phyloP scores from a whole-genome alignment of 2,797 vertebrate species.

The Mallotus villosus region DNA sequence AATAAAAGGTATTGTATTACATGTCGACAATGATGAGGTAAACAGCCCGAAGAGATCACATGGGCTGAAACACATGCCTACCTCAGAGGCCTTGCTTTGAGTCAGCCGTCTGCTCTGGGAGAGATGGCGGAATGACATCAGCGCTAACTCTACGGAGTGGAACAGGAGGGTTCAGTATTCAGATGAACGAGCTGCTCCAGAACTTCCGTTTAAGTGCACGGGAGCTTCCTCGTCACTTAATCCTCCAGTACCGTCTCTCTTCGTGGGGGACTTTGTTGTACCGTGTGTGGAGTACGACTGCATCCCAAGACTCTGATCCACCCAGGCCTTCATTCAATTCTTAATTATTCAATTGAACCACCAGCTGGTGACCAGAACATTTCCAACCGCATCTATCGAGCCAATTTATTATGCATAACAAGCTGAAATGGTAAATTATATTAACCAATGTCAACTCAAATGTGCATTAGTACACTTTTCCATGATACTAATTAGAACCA shows the following conservation, averaged over 20 bases:
- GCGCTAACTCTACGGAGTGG: slow-evolving; percentile 51
- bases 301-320: slow-evolving; percentile 56
- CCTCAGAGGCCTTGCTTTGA: slow-evolving; percentile 42
- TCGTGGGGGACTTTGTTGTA: not conserved
- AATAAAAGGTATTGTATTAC: slow-evolving; percentile 73
- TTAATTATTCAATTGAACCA: slow-evolving; percentile 73
- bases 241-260: not conserved
- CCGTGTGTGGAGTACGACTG: slow-evolving; percentile 38
- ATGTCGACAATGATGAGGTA: slow-evolving; percentile 62
- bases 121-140: slow-evolving; percentile 57
- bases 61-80: slow-evolving; percentile 57
- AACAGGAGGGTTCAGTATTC: slow-evolving; percentile 67
- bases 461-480: slow-evolving; percentile 51
- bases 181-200: slow-evolving; percentile 69
- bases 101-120: slow-evolving; percentile 56
- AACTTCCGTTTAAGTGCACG: slow-evolving; percentile 63
- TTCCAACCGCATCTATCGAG: slow-evolving; percentile 6
- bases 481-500: slow-evolving; percentile 64
- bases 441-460: slow-evolving; percentile 58
- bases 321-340: slow-evolving; percentile 65
- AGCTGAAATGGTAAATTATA: slow-evolving; percentile 65
- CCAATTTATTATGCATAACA: slow-evolving; percentile 56
- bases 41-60: slow-evolving; percentile 52
- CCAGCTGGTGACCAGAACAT: slow-evolving; percentile 67
- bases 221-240: slow-evolving; percentile 57